phyloP scores from a whole-genome alignment of 1,140 invertebrate genomes.

The Gryon sp. region DNA sequence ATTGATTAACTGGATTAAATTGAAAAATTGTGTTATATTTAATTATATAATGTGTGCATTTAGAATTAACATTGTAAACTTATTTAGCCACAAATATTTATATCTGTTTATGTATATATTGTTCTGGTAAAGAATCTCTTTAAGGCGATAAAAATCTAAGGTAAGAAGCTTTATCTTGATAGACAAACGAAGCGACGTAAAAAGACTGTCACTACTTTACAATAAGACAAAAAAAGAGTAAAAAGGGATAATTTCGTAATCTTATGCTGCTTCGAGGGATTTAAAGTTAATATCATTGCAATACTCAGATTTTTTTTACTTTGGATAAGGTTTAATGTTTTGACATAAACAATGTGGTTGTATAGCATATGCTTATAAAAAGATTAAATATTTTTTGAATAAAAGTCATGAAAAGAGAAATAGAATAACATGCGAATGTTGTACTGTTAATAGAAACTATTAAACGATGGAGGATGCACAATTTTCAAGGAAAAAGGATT shows the following conservation, averaged over 20 bases:
- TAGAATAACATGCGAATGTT: conserved; percentile 1
- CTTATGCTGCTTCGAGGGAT: background rate
- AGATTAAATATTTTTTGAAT: too few species aligned
- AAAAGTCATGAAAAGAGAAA: too few species aligned
- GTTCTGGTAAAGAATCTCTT: conserved; percentile 22
- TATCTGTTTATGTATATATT: conserved; percentile 2
- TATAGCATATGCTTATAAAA: too few species aligned
- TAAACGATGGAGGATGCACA: conserved; percentile 12
- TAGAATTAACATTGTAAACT: conserved; percentile 21
- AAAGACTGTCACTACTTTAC: conserved; percentile 31
- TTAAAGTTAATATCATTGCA: background rate
- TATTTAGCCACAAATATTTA: conserved; percentile 10
- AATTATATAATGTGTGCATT: too few species aligned
- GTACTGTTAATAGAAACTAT: conserved; percentile 32
- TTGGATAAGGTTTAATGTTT: too few species aligned
- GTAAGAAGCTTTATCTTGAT: conserved; percentile 49
- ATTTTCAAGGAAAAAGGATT: conserved; percentile 18
- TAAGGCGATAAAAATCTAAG: conserved; percentile 38
- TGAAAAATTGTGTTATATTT: too few species aligned
- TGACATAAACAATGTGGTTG: too few species aligned
- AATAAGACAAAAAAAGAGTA: conserved; percentile 20
- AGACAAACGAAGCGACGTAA: conserved; percentile 36
- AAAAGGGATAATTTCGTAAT: conserved; percentile 33
- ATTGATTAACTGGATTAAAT: too few species aligned
- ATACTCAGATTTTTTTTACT: background rate